These are phyloP conservation scores for Pachyramphus minor DNA, from an alignment of 2,113 vertebrate species.

Conservation along the genomic window DNA sequence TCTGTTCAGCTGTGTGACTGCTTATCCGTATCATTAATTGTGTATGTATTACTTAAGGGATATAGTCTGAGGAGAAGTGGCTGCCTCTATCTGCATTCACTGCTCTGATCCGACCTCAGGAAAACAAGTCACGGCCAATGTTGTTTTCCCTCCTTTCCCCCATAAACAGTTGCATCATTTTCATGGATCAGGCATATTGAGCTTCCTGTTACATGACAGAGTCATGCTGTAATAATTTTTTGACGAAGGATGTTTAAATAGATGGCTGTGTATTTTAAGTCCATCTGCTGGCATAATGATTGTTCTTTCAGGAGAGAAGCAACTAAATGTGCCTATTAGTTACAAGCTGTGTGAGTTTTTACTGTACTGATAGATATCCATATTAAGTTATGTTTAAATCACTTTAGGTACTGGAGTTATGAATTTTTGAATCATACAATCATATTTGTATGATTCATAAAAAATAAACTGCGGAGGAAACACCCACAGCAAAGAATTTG, in stretches of 20 bases:
- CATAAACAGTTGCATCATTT: background rate
- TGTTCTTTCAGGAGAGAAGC: background rate
- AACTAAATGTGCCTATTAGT: background rate
- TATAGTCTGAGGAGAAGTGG: background rate
- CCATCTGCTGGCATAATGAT: background rate
- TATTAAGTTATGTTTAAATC: background rate
- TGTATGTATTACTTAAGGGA: background rate
- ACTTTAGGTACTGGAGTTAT: background rate
- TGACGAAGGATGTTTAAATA: background rate
- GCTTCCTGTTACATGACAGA: background rate
- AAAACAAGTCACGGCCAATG: background rate
- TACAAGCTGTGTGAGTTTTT: background rate
- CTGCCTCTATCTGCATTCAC: background rate
- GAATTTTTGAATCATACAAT: too few species aligned
- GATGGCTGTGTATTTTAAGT: background rate
- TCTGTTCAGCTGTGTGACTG: background rate
- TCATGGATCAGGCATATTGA: background rate
- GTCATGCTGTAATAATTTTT: background rate
- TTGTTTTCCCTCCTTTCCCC: background rate
- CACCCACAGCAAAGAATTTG: background rate
- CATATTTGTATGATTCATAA: too few species aligned
- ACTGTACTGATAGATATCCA: background rate
- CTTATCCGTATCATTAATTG: background rate
- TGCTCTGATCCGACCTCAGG: background rate
- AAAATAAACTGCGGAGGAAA: background rate